Base-by-base conservation (phyloP, 2,113 vertebrate species). In the Boleophthalmus pectinirostris region DNA sequence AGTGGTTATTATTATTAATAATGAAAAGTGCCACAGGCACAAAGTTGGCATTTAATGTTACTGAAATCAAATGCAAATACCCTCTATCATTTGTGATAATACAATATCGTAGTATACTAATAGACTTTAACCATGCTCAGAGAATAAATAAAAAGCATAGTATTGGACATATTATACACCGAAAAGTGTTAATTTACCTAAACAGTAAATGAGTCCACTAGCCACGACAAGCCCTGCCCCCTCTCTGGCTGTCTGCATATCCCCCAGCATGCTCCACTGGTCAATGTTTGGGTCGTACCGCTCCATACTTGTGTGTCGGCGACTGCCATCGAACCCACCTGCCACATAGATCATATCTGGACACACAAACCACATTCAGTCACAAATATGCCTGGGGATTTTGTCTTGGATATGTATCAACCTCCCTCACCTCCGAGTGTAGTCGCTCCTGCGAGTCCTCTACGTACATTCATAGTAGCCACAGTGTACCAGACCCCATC, bases 251-350 rank as follows among this genome's bases (percentile, higher is more conserved):
- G 98, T 98, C 90, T 98, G 97, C 98, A 99, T 99, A 85, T 99
- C 98, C 82, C 98, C 98, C 89, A 99, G 90, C 97, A 99, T 99
- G 74, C 97, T 99, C 98, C 98, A 99, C 90, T 99, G 98, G 81
- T 99, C 98, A 1, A 99, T 99, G 88, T 99, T 99, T 0, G 98
- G 97, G 91, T 99, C 98, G 1, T 99, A 99, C 18, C 98, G 93
- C 79, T 99, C 98, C 98, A 99, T 99, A 43, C 97, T 99, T 73
- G 98, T 99, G 78, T 99, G 98, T 1, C 98, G 96, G 15, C 98
- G 92, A 86, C 97, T 99, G 6, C 98, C 98, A 11, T 99, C 98
- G 35, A 99, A 99, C 16, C 98, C 98, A 0, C 98, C 97, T 0
- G 97, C 98, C 1, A 99, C 97, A 8, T 99, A 99, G 85, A 99